phyloP scores from a whole-genome alignment of 2,888 invertebrate genomes.

The Germaria angustata region DNA sequence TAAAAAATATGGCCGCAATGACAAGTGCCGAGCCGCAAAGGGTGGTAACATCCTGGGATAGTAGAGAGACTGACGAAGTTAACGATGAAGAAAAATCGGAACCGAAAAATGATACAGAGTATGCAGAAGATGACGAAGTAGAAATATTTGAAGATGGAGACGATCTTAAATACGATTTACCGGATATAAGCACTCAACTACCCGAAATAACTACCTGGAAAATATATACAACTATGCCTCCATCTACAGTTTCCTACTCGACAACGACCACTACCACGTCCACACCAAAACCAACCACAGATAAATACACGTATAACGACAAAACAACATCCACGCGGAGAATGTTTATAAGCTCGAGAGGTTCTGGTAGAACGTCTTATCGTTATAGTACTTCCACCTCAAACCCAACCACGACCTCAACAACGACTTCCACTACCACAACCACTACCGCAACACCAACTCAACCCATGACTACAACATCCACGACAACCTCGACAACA shows the following conservation, averaged over 20 bases:
- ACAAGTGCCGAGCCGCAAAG: constrained; percentile 49
- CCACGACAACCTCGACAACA: constrained; percentile 62
- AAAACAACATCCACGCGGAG: constrained; percentile 34
- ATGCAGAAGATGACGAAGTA: neutral
- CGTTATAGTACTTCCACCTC: constrained; percentile 40
- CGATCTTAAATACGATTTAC: constrained; percentile 1
- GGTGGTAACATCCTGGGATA: constrained; percentile 42
- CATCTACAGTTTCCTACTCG: neutral
- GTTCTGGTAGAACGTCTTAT: constrained; percentile 38
- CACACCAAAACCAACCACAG: constrained; percentile 4
- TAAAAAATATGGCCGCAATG: constrained; percentile 67
- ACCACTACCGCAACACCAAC: constrained; percentile 32
- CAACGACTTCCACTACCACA: constrained; percentile 16
- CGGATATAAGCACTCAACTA: constrained; percentile 18
- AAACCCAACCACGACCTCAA: constrained; percentile 4
- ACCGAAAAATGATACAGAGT: neutral
- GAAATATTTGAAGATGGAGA: constrained; percentile 4
- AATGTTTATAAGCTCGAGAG: constrained; percentile 48
- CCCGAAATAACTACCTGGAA: constrained; percentile 30
- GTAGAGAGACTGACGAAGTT: constrained; percentile 13
- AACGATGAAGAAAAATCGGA: neutral
- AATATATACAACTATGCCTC: constrained; percentile 17
- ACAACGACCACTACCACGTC: constrained; percentile 9
- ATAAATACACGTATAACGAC: constrained; percentile 24
- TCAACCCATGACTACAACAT: constrained; percentile 38